Conservation (phyloP, 2,797 vertebrate genomes). For the Tokudaia muenninki region DNA sequence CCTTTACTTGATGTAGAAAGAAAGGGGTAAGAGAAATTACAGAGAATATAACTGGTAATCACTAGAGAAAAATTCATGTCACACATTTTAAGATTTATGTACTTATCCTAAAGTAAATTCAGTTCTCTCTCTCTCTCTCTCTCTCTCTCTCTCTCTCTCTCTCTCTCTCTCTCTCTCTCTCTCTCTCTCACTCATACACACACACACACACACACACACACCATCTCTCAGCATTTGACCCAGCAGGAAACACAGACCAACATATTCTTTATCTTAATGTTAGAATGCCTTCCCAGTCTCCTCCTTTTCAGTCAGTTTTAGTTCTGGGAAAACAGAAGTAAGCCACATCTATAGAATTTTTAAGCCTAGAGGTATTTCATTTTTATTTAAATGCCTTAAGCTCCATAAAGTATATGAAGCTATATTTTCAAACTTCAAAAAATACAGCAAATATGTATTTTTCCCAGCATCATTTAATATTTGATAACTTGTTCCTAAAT, state of each 20-base stretch:
- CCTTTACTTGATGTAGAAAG: constrained; percentile 6
- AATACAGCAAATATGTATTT: constrained; percentile 62
- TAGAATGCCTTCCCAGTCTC: neutral
- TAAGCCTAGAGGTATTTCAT: constrained; percentile 58
- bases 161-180: neutral
- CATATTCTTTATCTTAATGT: neutral
- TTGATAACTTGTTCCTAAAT: constrained; percentile 59
- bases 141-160: neutral
- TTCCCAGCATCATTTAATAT: constrained; percentile 69
- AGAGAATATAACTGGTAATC: neutral
- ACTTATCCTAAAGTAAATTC: constrained; percentile 10
- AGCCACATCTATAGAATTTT: neutral
- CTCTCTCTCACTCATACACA: neutral
- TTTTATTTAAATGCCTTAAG: constrained; percentile 76
- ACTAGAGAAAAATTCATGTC: neutral
- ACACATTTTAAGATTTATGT: neutral
- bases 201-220: no score
- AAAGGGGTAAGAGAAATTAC: neutral
- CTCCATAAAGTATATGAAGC: constrained; percentile 69
- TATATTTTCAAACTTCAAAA: constrained; percentile 71
- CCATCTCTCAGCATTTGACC: neutral
- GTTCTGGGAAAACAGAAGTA: constrained; percentile 53
- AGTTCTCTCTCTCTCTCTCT: neutral
- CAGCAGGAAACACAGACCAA: constrained; percentile 12
- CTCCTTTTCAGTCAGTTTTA: constrained; percentile 8